Conservation (phyloP, 37 sponge, comb jelly and placozoan genomes). For the Tethya wilhelma region DNA sequence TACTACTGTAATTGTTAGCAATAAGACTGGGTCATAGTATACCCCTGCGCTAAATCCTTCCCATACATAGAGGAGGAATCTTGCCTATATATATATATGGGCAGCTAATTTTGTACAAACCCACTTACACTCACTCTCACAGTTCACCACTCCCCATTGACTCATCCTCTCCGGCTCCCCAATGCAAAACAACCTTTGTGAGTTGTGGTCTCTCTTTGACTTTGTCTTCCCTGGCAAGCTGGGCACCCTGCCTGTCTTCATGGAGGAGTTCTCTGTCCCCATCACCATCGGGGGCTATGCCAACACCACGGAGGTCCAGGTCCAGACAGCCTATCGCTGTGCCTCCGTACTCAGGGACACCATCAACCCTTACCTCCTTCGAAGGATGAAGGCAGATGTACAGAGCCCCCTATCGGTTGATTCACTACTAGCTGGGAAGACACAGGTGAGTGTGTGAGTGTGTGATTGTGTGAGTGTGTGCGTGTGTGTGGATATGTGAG, state of each 20-base stretch:
- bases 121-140: too few relatives aligned
- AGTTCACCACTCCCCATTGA: constrained; percentile 91
- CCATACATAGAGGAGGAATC: too few relatives aligned
- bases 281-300: constrained; percentile 97
- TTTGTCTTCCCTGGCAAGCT: constrained; percentile 99
- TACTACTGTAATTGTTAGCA: too few relatives aligned
- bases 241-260: constrained; percentile 96
- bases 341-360: constrained; percentile 97
- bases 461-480: too few relatives aligned
- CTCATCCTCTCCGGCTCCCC: constrained; percentile 96
- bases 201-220: constrained; percentile 99
- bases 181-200: constrained; percentile 97
- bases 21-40: too few relatives aligned
- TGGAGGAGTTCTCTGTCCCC: constrained; percentile 98
- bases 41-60: too few relatives aligned
- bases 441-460: constrained; percentile 49
- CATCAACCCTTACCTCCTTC: constrained; percentile 94
- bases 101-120: too few relatives aligned
- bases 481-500: too few relatives aligned
- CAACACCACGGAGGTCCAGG: constrained; percentile 92
- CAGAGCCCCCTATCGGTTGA: too few relatives aligned
- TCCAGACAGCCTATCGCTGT: constrained; percentile 91
- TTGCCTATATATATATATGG: too few relatives aligned
- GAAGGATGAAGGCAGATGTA: constrained; percentile 90
- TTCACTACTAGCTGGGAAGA: too few relatives aligned